Base-by-base conservation (phyloP, 2,888 invertebrate species). In the Amphipyra berbera region DNA sequence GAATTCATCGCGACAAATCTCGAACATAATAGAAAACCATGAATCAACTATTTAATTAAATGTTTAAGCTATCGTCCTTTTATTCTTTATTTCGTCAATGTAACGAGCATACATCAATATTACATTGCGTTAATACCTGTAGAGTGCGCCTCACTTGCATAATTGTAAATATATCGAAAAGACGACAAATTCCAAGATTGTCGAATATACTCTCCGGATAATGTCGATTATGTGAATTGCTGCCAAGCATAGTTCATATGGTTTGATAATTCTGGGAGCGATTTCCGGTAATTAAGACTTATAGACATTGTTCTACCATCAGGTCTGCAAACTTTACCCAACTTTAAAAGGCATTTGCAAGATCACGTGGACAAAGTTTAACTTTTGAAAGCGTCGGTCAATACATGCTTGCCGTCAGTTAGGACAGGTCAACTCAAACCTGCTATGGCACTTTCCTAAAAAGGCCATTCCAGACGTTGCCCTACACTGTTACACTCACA, bases 221-320 rank as follows among this genome's bases (percentile, higher is more conserved):
- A 9, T 12, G 21, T 5, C 1, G 12, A 27, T 12, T 12, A 15
- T 27, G 21, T 8, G 12, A 12, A 41, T 14, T 6, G 13, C 14
- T 14, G 41, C 41, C 5, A 3, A n/a, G 12, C 6, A 44, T 6
- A 12, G 27, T 6, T 21, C 12, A 6, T 12, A 41, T 2, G n/a
- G 27, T 8, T 45, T 45, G 12, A 27, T 27, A 45, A 27, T 33
- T 33, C 8, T n/a, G 13, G 33, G 33, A 46, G 33, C 14, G 14
- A 27, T 12, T 10, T 5, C 14, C 10, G 12, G n/a, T 40, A 21
- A 54, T 40, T 40, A 30, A 10, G 4, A 47, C 6, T 15, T 10
- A 58, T 63, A 10, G 10, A 27, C 15, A 30, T 14, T 45, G 21
- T 45, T 13, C n/a, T 13, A 38, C 10, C 30, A 30, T 41, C 27